Percentiles rank a stretch among this genome's conserved stretches.
These are phyloP conservation scores for Pseudomyrmex gracilis DNA, from an alignment of 1,140 invertebrate genomes.

Conservation along the genomic window DNA sequence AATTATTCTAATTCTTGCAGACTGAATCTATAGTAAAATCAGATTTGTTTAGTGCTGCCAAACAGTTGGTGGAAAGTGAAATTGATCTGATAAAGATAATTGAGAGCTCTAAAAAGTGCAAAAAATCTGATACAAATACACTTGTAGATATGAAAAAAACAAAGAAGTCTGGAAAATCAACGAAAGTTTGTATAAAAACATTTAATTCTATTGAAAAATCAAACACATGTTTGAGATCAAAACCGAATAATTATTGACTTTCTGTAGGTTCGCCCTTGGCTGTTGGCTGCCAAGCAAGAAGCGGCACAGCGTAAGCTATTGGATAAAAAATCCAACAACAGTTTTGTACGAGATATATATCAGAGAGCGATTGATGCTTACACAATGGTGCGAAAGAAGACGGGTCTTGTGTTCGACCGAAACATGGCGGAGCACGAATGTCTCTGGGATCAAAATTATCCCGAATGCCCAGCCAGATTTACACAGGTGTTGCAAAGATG, in stretches of 20 bases:
- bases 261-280: slow-evolving; percentile 79
- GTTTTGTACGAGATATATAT: slow-evolving; percentile 80
- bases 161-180: slow-evolving; percentile 65
- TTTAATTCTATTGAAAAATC: slow-evolving; percentile 15
- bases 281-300: slow-evolving; percentile 81
- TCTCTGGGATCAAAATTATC: slow-evolving; percentile 93
- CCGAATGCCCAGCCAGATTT: slow-evolving; percentile 93
- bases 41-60: slow-evolving; percentile 78
- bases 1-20: slow-evolving; percentile 60
- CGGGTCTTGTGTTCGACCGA: slow-evolving; percentile 92
- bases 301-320: slow-evolving; percentile 77
- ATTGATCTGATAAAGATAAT: slow-evolving; percentile 80
- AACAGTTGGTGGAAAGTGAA: slow-evolving; percentile 81
- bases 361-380: slow-evolving; percentile 89
- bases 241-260: background rate
- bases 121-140: slow-evolving; percentile 61
- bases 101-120: slow-evolving; percentile 71
- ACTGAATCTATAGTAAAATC: slow-evolving; percentile 70
- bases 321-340: slow-evolving; percentile 71
- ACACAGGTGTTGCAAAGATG: slow-evolving; percentile 90
- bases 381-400: slow-evolving; percentile 86
- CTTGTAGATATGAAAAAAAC: slow-evolving; percentile 61
- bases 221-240: background rate
- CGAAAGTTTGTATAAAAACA: slow-evolving; percentile 72
- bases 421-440: slow-evolving; percentile 92